Evolutionary conservation across 2,888 invertebrate genomes (phyloP).

Genomic region (Boloria selene): DNA sequence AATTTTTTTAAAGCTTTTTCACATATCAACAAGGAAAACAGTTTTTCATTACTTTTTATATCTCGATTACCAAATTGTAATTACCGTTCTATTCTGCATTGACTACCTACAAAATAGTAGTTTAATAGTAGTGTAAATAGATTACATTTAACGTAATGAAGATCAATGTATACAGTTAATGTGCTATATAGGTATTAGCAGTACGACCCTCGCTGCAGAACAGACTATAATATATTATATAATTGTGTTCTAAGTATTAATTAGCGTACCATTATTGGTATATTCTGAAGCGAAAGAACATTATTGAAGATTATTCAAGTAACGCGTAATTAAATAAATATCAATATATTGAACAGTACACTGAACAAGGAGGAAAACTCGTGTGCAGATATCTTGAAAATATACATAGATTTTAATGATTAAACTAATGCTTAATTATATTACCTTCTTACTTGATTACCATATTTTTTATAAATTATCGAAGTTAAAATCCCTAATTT

Average conservation of each 20-base stretch:
- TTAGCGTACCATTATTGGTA: neutral
- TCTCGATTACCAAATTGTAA: no score
- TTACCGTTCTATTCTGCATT: no score
- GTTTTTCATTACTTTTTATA: no score
- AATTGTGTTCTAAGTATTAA: conserved; percentile 4
- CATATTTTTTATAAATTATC: no score
- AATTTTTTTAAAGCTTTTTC: no score
- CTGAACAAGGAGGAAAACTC: no score
- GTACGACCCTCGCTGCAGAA: neutral
- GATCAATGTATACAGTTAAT: neutral
- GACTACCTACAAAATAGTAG: neutral
- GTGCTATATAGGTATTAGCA: conserved; percentile 3
- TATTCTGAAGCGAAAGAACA: conserved; percentile 2
- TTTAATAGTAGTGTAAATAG: neutral
- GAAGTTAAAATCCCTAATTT: no score
- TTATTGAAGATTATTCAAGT: neutral
- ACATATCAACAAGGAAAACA: no score
- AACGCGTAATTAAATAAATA: neutral
- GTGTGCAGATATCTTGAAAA: no score
- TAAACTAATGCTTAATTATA: no score
- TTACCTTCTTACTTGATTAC: no score
- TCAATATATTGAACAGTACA: neutral
- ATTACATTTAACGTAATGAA: neutral
- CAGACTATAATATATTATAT: neutral
- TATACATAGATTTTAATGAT: no score